These are phyloP conservation scores for Dysmachus trigonus DNA, from an alignment of 2,888 invertebrate genomes.

Conservation along the genomic window DNA sequence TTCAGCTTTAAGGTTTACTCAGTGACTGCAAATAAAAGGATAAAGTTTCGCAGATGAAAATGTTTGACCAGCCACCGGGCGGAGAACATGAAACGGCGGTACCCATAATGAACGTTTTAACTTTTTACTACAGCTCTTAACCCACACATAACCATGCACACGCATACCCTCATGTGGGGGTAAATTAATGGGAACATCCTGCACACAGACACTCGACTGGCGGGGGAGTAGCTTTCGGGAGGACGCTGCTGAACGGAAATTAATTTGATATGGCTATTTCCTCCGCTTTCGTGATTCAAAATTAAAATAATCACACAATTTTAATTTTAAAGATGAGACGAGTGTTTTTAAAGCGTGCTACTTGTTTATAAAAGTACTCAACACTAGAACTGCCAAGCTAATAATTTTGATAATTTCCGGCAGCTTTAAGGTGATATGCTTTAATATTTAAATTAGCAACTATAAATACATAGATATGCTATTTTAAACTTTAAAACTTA, in stretches of 20 bases:
- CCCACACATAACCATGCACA: not conserved
- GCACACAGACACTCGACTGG: not conserved
- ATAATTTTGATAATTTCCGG: too few species aligned
- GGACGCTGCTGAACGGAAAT: not conserved
- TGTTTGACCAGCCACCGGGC: not conserved
- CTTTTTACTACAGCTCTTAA: not conserved
- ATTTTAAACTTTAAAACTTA: too few species aligned
- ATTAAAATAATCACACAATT: not conserved
- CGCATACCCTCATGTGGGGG: not conserved
- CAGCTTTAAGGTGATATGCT: too few species aligned
- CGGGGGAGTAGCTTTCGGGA: not conserved
- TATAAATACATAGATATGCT: too few species aligned
- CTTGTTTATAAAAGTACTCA: not conserved
- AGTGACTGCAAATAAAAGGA: not conserved
- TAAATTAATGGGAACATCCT: not conserved
- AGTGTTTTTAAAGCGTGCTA: not conserved
- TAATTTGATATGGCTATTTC: not conserved
- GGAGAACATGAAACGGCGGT: not conserved
- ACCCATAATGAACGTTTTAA: not conserved
- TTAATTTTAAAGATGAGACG: not conserved
- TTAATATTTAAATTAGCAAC: too few species aligned
- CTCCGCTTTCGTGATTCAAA: not conserved
- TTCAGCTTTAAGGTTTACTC: not conserved
- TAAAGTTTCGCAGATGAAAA: not conserved
- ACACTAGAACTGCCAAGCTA: too few species aligned